phyloP scores from a whole-genome alignment of 30 jellyfish, hydroid and myxozoan genomes.

The Mastigias papua region DNA sequence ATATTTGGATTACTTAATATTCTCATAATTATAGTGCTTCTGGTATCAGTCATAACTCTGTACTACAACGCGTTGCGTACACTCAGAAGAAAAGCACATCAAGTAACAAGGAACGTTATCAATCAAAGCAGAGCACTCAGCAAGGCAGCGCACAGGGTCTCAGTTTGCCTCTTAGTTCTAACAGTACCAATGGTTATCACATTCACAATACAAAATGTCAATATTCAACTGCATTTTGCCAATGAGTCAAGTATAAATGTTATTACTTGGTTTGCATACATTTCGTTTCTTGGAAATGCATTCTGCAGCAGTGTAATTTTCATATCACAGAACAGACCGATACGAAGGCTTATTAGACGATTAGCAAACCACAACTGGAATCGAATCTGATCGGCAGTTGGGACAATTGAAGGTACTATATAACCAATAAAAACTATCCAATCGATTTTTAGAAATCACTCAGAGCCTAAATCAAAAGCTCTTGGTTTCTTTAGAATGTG shows the following conservation, averaged over 20 bases:
- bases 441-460: too few relatives aligned
- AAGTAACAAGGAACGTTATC: background rate
- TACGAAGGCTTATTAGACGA: background rate
- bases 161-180: background rate
- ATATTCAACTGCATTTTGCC: background rate
- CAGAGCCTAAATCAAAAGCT: too few relatives aligned
- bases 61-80: background rate
- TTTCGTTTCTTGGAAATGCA: background rate
- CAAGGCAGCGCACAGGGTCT: background rate
- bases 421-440: too few relatives aligned
- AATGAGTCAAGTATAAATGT: background rate
- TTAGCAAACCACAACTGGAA: background rate
- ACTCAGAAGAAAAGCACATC: background rate
- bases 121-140: background rate
- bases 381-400: background rate
- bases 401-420: background rate
- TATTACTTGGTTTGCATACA: background rate
- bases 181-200: background rate
- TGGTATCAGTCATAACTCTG: background rate
- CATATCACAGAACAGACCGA: constrained; percentile 5
- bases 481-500: too few relatives aligned
- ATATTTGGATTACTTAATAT: too few relatives aligned
- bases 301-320: constrained; percentile 3
- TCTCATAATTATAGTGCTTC: background rate
- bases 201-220: background rate